Evolutionary conservation across 2,797 vertebrate genomes (phyloP).

Genomic region (Alectoris magna): DNA sequence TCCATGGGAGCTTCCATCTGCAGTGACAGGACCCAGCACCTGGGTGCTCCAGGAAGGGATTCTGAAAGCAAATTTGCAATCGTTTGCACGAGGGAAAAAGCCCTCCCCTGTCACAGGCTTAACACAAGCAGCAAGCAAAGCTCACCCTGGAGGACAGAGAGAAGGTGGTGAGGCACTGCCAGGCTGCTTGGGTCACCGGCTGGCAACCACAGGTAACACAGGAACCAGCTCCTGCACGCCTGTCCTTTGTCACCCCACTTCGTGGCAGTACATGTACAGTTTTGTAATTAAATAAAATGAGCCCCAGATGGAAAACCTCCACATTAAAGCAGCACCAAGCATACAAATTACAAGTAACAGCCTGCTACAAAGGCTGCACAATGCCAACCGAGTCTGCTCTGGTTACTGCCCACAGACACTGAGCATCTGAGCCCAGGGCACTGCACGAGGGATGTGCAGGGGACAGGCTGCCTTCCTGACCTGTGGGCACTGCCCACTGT

Average conservation of each 20-base stretch:
- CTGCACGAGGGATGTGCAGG: not conserved
- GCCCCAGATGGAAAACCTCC: not conserved
- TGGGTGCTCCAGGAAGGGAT: rapidly evolving
- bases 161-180: rapidly evolving
- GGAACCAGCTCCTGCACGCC: not conserved
- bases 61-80: not conserved
- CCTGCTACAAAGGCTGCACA: not conserved
- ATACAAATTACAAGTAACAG: not conserved
- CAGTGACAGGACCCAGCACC: not conserved
- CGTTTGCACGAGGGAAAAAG: not conserved
- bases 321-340: not conserved
- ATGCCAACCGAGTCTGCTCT: not conserved
- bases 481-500: rapidly evolving
- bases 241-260: not conserved
- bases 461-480: not conserved
- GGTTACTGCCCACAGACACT: not conserved
- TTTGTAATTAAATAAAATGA: not conserved
- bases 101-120: not conserved
- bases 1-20: rapidly evolving
- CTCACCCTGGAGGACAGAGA: not conserved
- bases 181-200: not conserved
- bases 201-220: not conserved
- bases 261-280: rapidly evolving
- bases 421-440: rapidly evolving
- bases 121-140: not conserved